Conservation (phyloP, 1,140 invertebrate species). For the Acromyrmex charruanus region DNA sequence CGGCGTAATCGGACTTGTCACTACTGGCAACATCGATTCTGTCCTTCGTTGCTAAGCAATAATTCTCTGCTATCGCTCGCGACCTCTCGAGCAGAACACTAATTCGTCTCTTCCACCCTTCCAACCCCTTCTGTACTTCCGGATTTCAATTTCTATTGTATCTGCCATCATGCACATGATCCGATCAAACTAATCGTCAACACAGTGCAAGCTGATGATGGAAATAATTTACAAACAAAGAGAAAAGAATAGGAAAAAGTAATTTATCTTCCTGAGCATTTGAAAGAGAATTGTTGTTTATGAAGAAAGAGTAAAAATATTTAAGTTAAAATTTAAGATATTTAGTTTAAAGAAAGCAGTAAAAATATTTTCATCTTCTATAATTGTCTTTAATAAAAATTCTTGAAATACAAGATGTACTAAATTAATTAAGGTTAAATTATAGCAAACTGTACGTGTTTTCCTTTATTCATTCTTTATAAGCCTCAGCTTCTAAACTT, state of each 20-base stretch:
- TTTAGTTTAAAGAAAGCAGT: background rate
- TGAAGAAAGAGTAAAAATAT: background rate
- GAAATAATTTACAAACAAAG: slow-evolving; percentile 20
- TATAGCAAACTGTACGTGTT: background rate
- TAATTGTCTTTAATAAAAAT: background rate
- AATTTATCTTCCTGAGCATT: background rate
- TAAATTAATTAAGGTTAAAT: slow-evolving; percentile 3
- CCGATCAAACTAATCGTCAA: slow-evolving; percentile 39
- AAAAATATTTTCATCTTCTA: background rate
- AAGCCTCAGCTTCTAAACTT: background rate
- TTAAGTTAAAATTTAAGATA: too few species aligned
- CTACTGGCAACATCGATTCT: slow-evolving; percentile 63
- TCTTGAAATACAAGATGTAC: background rate
- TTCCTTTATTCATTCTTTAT: background rate
- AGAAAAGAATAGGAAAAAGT: background rate
- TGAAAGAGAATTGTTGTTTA: background rate
- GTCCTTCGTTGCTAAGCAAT: slow-evolving; percentile 65
- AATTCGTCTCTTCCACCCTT: slow-evolving; percentile 60
- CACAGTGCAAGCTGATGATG: background rate
- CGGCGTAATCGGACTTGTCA: slow-evolving; percentile 60
- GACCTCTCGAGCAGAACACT: slow-evolving; percentile 62
- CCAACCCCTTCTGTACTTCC: slow-evolving; percentile 32
- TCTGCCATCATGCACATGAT: slow-evolving; percentile 44
- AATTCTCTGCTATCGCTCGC: slow-evolving; percentile 62
- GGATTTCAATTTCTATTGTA: slow-evolving; percentile 52